Evolutionary conservation across 2,113 vertebrate genomes (phyloP).

Genomic region (Lates calcarifer): DNA sequence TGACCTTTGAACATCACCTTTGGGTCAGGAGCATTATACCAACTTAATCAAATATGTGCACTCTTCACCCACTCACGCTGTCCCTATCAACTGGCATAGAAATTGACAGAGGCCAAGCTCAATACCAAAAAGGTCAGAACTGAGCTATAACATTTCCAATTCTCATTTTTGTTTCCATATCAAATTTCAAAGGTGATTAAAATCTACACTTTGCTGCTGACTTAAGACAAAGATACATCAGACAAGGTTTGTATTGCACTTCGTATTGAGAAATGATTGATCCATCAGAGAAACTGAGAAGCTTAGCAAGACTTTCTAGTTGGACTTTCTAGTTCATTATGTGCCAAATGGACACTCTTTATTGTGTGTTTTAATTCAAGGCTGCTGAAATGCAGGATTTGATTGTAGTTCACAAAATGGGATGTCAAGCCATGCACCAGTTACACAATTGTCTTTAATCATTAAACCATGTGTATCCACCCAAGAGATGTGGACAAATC

Average conservation of each 20-base stretch:
- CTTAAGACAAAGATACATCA: slow-evolving; percentile 16
- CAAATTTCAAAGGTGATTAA: slow-evolving; percentile 4
- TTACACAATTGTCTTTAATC: background rate
- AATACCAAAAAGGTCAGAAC: slow-evolving; percentile 8
- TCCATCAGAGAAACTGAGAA: slow-evolving; percentile 23
- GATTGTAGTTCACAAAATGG: background rate
- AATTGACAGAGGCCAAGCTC: background rate
- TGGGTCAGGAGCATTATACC: background rate
- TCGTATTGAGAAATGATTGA: background rate
- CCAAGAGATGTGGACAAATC: background rate
- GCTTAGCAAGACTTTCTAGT: background rate
- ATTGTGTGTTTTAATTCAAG: background rate
- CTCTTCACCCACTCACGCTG: background rate
- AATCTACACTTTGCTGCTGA: background rate
- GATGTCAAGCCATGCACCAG: background rate
- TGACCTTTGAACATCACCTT: background rate
- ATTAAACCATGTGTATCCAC: background rate
- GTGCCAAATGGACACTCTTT: background rate
- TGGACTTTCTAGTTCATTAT: background rate
- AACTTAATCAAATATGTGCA: background rate
- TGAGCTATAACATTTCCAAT: background rate
- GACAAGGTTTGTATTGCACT: background rate
- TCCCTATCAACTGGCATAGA: background rate
- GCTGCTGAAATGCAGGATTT: background rate
- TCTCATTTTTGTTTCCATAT: slow-evolving; percentile 1